Evolutionary conservation across 1,140 invertebrate genomes (phyloP), one percentile per base, ranked within the genome.

Genomic region (Brachionus calyciflorus): DNA sequence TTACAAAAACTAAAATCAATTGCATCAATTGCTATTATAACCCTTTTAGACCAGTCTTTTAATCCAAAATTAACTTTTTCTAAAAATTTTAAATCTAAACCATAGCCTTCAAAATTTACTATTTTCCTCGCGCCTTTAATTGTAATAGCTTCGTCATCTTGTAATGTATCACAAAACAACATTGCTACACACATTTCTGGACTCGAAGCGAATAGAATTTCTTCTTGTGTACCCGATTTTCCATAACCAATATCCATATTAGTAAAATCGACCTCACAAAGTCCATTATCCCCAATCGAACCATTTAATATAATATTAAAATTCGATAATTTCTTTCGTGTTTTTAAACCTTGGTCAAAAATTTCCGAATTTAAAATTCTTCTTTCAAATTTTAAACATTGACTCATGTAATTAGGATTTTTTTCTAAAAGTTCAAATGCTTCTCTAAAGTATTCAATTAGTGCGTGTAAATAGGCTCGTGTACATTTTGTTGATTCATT

Each of bases 201-300:
- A 49, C 46, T 51, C 3, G 69, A 28, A 19, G 30, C 69, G 28
- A 73, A 73, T 37, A 73, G 17, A 17, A 73, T 73, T 41, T 73
- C 69, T 41, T 73, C 69, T 55, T 73, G 69, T 6, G 69, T 73
- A 24, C 69, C 69, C 24, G 69, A 28, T 51, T 40, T 55, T 19
- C 69, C 69, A n/a, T 28, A 73, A 12, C 69, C 69, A 41, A 73
- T 55, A 12, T 73, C 69, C 69, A 73, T 73, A 49, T 73, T 73
- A 10, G 69, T 46, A 73, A 73, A 73, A 55, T 73, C 69, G 30
- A 73, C 19, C 30, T 73, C 69, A 37, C 10, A 17, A 12, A 40
- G 3, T 1, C 9, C 17, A 12, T 21, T 17, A 55, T 73, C 69
- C 3, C 69, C 69, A 12, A 73, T 73, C 30, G 46, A 51, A 19